Base-by-base conservation (phyloP, 2,113 vertebrate species). In the Polypterus senegalus region DNA sequence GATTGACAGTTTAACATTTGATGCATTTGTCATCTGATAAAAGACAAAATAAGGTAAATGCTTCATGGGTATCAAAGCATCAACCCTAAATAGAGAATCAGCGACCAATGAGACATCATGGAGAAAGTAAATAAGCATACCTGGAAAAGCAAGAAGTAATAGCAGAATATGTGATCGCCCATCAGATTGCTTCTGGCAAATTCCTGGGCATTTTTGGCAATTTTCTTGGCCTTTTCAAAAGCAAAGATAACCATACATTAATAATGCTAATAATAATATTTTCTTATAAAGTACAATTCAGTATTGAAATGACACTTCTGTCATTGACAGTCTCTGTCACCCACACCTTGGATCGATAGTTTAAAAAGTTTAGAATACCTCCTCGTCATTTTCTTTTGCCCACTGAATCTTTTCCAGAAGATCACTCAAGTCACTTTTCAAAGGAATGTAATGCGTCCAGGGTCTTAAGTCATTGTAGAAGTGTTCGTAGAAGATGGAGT, bases 401-500 rank as follows among this genome's bases (percentile, higher is more conserved):
- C 96, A 99, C 51, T 87, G 80, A 60, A 99, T 84, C 73, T 96
- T 93, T 53, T 97, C 91, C 61, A 97, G 77, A 27, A 99, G 88
- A 73, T 99, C 96, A 7, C 86, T 88, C 57, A 99, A 86, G 76
- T 99, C 92, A 8, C 83, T 88, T 69, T 83, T 89, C 61, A 97
- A 77, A 0, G 96, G 96, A 74, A 99, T 89, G 69, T 94, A 99
- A 64, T 99, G 95, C 64, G 89, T 83, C 96, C 96, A 99, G 0
- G 93, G 88, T 63, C 73, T 77, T 45, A 99, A 83, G 63, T 94
- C 83, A 0, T 87, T 89, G 76, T 99, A 99, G 72, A 99, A 99
- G 73, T 98, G 92, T 64, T 99, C 96, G 0, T 97, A 99, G 77
- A 96, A 99, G 66, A 84, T 76, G 9, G 96, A 99, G 48, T 98